phyloP scores from a whole-genome alignment of 2,113 vertebrate species.

The Catharus fuscescens region DNA sequence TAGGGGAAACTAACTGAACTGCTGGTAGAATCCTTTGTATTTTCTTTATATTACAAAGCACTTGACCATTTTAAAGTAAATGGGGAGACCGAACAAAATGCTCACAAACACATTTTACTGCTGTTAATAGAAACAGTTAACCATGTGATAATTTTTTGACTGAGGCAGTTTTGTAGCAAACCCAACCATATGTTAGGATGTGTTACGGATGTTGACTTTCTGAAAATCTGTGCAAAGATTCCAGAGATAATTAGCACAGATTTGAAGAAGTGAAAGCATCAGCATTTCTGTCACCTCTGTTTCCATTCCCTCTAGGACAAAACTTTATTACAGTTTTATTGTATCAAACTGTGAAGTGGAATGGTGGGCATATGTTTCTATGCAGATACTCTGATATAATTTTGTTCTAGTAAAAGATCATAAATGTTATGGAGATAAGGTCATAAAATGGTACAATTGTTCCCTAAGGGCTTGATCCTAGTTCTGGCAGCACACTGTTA shows the following conservation, averaged over 20 bases:
- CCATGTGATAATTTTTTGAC: neutral
- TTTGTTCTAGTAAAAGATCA: neutral
- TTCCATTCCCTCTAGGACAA: neutral
- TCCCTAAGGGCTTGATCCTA: neutral
- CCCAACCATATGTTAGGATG: neutral
- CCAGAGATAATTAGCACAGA: neutral
- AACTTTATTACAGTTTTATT: neutral
- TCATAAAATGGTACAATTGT: neutral
- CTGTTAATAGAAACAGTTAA: neutral
- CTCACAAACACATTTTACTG: neutral
- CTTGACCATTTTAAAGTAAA: neutral
- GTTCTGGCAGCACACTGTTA: neutral
- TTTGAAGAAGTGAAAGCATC: neutral
- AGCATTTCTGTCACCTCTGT: neutral
- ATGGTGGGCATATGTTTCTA: neutral
- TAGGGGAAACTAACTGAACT: neutral
- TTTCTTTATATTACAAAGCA: neutral
- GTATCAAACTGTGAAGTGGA: neutral
- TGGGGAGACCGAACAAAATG: neutral
- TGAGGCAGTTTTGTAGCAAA: neutral
- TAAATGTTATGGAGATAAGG: neutral
- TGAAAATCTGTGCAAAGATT: neutral
- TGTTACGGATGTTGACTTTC: neutral
- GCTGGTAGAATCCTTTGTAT: neutral
- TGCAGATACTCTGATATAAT: neutral